phyloP scores from a whole-genome alignment of 1,140 invertebrate genomes.

The Drosophila carrolli region DNA sequence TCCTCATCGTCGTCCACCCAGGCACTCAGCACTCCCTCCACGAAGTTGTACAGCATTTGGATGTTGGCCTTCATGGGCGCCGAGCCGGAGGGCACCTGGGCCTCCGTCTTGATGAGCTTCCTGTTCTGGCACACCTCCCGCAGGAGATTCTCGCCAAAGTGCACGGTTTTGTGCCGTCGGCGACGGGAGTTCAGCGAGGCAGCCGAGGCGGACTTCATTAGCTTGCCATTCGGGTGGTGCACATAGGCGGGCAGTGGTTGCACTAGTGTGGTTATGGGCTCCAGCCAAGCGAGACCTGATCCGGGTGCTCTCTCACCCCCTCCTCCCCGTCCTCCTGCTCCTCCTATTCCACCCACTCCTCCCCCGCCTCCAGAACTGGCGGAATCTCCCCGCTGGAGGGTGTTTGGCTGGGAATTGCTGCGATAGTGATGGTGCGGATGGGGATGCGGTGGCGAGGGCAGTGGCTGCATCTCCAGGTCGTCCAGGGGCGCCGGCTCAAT shows the following conservation, averaged over 20 bases:
- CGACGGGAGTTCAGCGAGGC: constrained; percentile 87
- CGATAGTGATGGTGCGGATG: constrained; percentile 65
- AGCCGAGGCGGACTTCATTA: constrained; percentile 84
- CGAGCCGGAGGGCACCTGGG: constrained; percentile 81
- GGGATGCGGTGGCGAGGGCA: constrained; percentile 45
- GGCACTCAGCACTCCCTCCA: constrained; percentile 89
- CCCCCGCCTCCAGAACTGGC: constrained; percentile 52
- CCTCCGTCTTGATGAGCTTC: constrained; percentile 82
- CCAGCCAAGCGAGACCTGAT: constrained; percentile 54
- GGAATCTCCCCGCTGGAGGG: constrained; percentile 78
- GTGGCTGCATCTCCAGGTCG: constrained; percentile 52
- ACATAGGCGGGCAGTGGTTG: constrained; percentile 53
- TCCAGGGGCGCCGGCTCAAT: constrained; percentile 77
- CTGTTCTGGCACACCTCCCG: constrained; percentile 89
- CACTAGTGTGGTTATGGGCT: constrained; percentile 54
- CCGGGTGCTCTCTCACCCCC: background rate
- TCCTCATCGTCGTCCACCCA: constrained; percentile 89
- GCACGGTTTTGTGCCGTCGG: constrained; percentile 90
- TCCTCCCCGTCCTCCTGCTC: constrained; percentile 19
- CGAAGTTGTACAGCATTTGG: constrained; percentile 91
- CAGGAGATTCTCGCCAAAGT: constrained; percentile 90
- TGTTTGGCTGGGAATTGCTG: constrained; percentile 83
- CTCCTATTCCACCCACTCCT: background rate
- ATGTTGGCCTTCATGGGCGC: constrained; percentile 88
- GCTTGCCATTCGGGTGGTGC: constrained; percentile 71